Base-by-base conservation (phyloP, 2,888 invertebrate species). In the Epiblema foenella region DNA sequence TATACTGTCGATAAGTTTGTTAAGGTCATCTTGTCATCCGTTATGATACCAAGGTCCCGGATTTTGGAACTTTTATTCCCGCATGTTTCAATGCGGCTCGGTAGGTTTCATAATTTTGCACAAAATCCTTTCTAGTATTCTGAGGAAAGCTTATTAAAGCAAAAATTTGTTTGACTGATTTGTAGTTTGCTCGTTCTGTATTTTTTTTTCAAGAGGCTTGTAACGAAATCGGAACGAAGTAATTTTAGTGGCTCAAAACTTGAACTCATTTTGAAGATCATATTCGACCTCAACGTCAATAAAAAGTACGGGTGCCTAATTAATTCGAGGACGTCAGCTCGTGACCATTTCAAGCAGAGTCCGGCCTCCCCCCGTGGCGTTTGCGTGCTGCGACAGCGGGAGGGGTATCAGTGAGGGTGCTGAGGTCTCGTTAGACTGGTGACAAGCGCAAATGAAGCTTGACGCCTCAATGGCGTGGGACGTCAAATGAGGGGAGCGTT, bases 391-490 rank as follows among this genome's bases (percentile, higher is more conserved):
- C 24, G 39, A 29, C 20, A 39, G 11, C 8, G 15, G 15, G 63
- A 39, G 64, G 58, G 24, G 20, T 15, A 20, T 39, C 7, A 20
- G 39, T 58, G 58, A 51, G 57, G 39, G 24, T 51, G 11, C 18
- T 11, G 37, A 33, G 64, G 51, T 59, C 69, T 52, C 8, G n/a
- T 52, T 33, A 56, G 9, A 37, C 20, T 65, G 82, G 74, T 76
- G 75, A 71, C 72, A 77, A 76, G 69, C 67, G 77, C 75, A 84
- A 85, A 85, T 85, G 84, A 83, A 83, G 81, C 84, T 77, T 84
- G 81, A 80, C 83, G 81, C 78, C 77, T 81, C 85, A 83, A 83
- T 85, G 80, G 79, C 80, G 83, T 83, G 82, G 76, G 80, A 81
- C 81, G 79, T 80, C 81, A 81, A 83, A 83, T 83, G 83, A 84